Conservation (phyloP, 2,113 vertebrate genomes). For the Pungitius pungitius region DNA sequence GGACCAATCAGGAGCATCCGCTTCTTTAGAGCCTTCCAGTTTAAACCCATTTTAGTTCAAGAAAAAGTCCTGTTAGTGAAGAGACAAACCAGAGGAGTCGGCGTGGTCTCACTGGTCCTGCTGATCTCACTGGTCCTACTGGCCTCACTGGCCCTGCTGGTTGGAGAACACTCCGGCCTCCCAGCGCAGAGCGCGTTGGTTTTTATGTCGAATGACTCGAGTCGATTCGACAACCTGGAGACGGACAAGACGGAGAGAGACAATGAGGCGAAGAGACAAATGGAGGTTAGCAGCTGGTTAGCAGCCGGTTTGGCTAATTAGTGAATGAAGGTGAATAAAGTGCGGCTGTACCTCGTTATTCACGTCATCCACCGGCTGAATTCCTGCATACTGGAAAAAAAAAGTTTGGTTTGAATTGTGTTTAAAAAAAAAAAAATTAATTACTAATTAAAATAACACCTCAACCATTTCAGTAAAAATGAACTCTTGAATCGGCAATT, state of each 20-base stretch:
- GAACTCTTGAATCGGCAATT: too few relatives aligned
- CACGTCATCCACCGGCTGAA: slow-evolving; percentile 82
- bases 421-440: neutral
- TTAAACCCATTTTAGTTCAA: slow-evolving; percentile 22
- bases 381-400: slow-evolving; percentile 86
- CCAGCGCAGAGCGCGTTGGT: slow-evolving; percentile 83
- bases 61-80: neutral
- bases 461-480: too few relatives aligned
- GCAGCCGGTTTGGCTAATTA: neutral
- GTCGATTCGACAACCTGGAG: slow-evolving; percentile 87
- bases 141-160: slow-evolving; percentile 6
- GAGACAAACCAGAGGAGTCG: neutral
- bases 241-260: neutral
- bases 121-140: neutral
- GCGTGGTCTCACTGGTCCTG: neutral
- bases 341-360: slow-evolving; percentile 83
- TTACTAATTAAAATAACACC: too few relatives aligned
- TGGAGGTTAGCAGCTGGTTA: neutral
- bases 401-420: neutral
- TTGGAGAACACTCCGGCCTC: slow-evolving; percentile 84
- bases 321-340: neutral
- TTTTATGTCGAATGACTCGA: slow-evolving; percentile 84
- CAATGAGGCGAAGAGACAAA: neutral
- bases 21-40: neutral
- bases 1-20: slow-evolving; percentile 31